A percentile compares a stretch with the other conserved stretches of the same genome.
Conservation (phyloP, 2,113 vertebrate genomes). For the Thunnus maccoyii region DNA sequence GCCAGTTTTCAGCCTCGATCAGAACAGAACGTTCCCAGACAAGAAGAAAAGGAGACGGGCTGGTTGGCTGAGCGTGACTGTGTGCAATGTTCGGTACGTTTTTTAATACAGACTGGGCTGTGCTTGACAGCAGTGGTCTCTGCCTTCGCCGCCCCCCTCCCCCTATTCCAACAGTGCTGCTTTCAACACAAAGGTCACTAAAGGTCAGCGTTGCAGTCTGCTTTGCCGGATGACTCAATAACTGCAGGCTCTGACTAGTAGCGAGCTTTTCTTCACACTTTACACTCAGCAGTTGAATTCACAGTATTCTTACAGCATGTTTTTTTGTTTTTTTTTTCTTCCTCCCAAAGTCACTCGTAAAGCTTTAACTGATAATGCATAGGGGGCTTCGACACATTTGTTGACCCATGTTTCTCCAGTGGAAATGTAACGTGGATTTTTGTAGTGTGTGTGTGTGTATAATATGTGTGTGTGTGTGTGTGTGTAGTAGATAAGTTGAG, state of each 20-base stretch:
- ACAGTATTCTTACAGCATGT: slow-evolving; percentile 83
- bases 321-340: slow-evolving; percentile 18
- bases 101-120: slow-evolving; percentile 45
- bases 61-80: slow-evolving; percentile 41
- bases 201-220: slow-evolving; percentile 68
- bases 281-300: slow-evolving; percentile 77
- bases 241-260: slow-evolving; percentile 39
- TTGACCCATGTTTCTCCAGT: slow-evolving; percentile 74
- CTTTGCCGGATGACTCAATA: slow-evolving; percentile 49
- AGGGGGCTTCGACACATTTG: slow-evolving; percentile 69
- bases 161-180: slow-evolving; percentile 67
- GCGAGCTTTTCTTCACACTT: slow-evolving; percentile 36
- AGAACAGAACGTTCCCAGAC: slow-evolving; percentile 34
- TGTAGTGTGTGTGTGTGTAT: slow-evolving; percentile 50
- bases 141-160: slow-evolving; percentile 33
- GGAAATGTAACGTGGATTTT: slow-evolving; percentile 71
- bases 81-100: slow-evolving; percentile 56
- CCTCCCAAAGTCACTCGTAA: slow-evolving; percentile 71
- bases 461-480: background rate
- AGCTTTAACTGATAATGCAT: slow-evolving; percentile 84
- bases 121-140: slow-evolving; percentile 38
- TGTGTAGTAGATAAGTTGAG: slow-evolving; percentile 34
- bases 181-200: slow-evolving; percentile 74
- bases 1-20: slow-evolving; percentile 33
- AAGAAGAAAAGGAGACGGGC: slow-evolving; percentile 37